Base-by-base conservation (phyloP, 2,113 vertebrate genomes). In the Glaucomys volans region DNA sequence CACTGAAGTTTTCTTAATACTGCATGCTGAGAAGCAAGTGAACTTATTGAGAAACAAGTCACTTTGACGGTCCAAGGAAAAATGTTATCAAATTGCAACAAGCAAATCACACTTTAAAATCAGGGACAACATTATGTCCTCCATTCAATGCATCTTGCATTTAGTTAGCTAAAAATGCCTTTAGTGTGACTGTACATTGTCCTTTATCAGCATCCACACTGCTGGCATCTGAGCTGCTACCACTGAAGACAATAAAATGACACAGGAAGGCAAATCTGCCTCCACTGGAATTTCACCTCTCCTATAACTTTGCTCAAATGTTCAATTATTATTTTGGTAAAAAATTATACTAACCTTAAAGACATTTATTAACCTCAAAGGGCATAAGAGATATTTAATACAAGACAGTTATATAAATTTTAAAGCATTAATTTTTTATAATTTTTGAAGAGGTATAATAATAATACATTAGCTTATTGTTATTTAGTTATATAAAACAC, bases 361-460 rank as follows among this genome's bases (percentile, higher is more conserved):
- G 24, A 62, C 22, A 26, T 62, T 62, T 62, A 10, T 28, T 62
- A 28, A 62, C 26, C 26, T 62, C 62, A 85, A 91, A 88, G 16
- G 11, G 0, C 40, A 32, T 37, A 50, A 37, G 74, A 75, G 0
- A 0, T 0, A 1, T 37, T 42, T 0, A 17, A 11, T 69, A 62
- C 0, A 88, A 85, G 93, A 64, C 1, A 52, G 3, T 84, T 71
- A 24, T 37, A 20, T 82, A 37, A 22, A 52, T 81, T 84, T 88
- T 89, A 76, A 89, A 62, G 8, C 62, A 10, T 42, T 84, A 77
- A 71, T 0, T 79, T 7, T 40, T 0, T 10, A 57, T 22, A 82
- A 13, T 57, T 67, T 86, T 77, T 86, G 4, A 89, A 50, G 5
- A 40, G 32, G n/a, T 82, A 30, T 32, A 75, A 69, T 81, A 44